These are phyloP conservation scores for Ibycter americanus DNA, from an alignment of 2,797 vertebrate species.

Conservation along the genomic window DNA sequence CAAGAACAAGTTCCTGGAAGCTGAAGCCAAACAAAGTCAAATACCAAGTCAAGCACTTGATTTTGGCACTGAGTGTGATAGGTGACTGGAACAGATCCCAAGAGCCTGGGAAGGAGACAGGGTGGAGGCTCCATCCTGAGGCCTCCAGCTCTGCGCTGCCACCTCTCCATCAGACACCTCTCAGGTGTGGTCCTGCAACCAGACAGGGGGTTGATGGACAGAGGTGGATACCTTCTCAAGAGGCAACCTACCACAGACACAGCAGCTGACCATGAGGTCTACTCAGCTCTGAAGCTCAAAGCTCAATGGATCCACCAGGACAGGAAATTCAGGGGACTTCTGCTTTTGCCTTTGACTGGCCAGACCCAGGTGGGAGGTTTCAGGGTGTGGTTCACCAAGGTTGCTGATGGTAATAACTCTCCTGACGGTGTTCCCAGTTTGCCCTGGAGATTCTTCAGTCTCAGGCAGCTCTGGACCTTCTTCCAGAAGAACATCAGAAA, in stretches of 20 bases:
- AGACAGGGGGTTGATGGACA: background rate
- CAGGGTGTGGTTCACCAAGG: background rate
- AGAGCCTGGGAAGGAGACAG: background rate
- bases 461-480: background rate
- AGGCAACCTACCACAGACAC: background rate
- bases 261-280: background rate
- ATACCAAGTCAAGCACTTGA: background rate
- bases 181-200: background rate
- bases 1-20: constrained; percentile 9
- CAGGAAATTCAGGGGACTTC: background rate
- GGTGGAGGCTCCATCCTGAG: background rate
- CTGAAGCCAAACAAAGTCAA: background rate
- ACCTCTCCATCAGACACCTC: background rate
- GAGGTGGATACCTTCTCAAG: background rate
- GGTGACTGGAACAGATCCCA: constrained; percentile 14
- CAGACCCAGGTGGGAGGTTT: background rate
- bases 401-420: background rate
- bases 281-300: background rate
- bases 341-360: background rate
- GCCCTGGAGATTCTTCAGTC: background rate
- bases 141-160: background rate
- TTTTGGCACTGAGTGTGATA: background rate
- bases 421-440: background rate
- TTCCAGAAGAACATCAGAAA: background rate
- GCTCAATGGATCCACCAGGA: background rate